Evolutionary conservation across 2,797 vertebrate genomes (phyloP).

Genomic region (Telmatherina bonti): DNA sequence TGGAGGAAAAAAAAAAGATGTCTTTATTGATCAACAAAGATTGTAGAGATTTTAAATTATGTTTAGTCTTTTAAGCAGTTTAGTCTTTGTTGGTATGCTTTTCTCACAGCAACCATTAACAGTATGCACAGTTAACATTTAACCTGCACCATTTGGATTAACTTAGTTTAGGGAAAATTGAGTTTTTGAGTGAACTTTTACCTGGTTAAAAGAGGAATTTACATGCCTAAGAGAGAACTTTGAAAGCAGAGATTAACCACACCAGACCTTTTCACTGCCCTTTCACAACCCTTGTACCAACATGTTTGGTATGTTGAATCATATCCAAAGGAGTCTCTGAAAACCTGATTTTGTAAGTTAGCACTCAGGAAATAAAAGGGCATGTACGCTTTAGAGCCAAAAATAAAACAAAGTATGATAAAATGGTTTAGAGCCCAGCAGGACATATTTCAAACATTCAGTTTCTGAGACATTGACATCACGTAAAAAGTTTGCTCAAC

Average conservation of each 20-base stretch:
- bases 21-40: neutral
- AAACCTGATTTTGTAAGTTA: neutral
- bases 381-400: neutral
- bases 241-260: constrained; percentile 28
- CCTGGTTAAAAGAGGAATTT: neutral
- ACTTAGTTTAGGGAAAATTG: neutral
- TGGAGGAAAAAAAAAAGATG: neutral
- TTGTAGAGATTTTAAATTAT: neutral
- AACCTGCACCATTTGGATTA: neutral
- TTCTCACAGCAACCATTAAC: neutral
- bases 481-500: no score
- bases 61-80: neutral
- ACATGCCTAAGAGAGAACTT: constrained; percentile 12
- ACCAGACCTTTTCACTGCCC: no score
- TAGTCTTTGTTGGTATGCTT: neutral
- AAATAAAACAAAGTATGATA: neutral
- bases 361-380: neutral
- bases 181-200: constrained; percentile 5
- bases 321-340: neutral
- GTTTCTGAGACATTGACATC: no score
- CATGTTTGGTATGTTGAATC: neutral
- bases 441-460: no score
- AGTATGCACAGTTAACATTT: neutral
- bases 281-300: neutral
- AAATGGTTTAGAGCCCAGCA: neutral